A percentile compares a stretch with the other conserved stretches of the same genome.
phyloP scores from a whole-genome alignment of 2,888 invertebrate species.

The Hydropsyche betteni region DNA sequence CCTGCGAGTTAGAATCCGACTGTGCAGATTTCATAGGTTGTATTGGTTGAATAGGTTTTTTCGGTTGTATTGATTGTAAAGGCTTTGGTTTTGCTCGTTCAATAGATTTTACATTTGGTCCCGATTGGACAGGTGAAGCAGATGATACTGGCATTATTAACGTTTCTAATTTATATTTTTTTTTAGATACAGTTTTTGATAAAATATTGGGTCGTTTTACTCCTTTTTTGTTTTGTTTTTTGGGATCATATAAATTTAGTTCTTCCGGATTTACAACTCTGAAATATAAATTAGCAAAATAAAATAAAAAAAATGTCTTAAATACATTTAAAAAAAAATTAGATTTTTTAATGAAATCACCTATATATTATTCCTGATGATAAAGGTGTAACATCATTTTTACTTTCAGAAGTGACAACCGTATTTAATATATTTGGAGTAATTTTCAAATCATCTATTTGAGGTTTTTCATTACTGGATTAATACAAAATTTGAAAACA shows the following conservation, averaged over 20 bases:
- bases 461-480: constrained; percentile 45
- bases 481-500: constrained; percentile 1
- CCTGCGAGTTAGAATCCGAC: no score
- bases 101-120: no score
- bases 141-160: neutral
- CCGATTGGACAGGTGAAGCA: no score
- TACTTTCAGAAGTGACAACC: constrained; percentile 42
- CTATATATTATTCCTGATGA: constrained; percentile 47
- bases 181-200: no score
- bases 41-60: no score
- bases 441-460: constrained; percentile 43
- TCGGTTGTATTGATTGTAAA: no score
- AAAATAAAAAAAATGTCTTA: neutral
- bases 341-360: constrained; percentile 23
- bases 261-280: constrained; percentile 49
- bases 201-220: no score
- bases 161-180: neutral
- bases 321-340: neutral
- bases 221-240: neutral
- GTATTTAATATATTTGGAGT: constrained; percentile 44
- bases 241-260: constrained; percentile 43
- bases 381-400: constrained; percentile 43
- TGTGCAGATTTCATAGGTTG: no score
- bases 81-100: no score
- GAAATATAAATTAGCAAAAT: neutral